Conservation (phyloP, 2,113 vertebrate species). For the Cyanoderma ruficeps region DNA sequence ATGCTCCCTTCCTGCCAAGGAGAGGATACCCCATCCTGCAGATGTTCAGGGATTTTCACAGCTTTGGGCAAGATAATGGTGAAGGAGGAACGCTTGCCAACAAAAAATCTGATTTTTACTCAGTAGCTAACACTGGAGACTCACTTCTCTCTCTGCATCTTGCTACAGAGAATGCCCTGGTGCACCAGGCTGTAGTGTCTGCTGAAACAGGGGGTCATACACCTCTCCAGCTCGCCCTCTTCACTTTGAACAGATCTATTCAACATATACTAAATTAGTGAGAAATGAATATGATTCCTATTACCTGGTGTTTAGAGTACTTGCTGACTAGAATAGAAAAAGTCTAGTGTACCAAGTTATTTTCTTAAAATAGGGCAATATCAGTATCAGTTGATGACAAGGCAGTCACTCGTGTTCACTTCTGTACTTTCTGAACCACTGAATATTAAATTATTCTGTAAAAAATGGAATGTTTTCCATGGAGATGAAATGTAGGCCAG, state of each 20-base stretch:
- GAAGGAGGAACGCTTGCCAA: not conserved
- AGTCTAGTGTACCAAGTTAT: not conserved
- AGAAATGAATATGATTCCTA: not conserved
- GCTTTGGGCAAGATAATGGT: not conserved
- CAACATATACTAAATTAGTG: not conserved
- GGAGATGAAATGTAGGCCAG: not conserved
- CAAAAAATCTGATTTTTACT: not conserved
- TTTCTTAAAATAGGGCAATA: not conserved
- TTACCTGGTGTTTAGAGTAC: not conserved
- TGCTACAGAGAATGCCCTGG: not conserved
- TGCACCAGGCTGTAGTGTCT: not conserved
- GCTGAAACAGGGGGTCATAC: not conserved
- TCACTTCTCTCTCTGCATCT: not conserved
- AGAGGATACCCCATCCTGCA: not conserved
- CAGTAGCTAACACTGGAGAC: not conserved
- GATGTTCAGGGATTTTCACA: not conserved
- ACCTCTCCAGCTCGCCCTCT: not conserved
- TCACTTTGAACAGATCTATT: not conserved
- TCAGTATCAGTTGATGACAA: not conserved
- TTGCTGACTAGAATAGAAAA: not conserved
- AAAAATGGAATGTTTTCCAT: not conserved
- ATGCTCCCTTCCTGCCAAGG: not conserved
- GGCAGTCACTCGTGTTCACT: not conserved
- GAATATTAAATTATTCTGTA: not conserved
- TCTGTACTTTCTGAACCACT: not conserved